phyloP scores from a whole-genome alignment of 2,888 invertebrate species.

The Camponotus fellah region DNA sequence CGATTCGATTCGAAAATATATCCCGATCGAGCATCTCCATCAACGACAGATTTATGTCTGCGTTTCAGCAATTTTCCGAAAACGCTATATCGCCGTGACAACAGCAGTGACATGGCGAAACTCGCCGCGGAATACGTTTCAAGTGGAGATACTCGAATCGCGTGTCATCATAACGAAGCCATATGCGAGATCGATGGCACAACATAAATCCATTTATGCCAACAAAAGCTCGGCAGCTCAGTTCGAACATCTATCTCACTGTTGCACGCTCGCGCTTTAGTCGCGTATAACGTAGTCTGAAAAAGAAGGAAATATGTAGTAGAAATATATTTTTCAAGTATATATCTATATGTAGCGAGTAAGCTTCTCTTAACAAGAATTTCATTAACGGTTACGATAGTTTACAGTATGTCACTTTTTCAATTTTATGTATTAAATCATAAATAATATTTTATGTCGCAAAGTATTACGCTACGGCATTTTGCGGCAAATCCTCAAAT shows the following conservation, averaged over 20 bases:
- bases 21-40: constrained; percentile 53
- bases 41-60: constrained; percentile 54
- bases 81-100: constrained; percentile 53
- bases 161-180: constrained; percentile 58
- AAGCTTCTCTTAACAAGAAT: constrained; percentile 37
- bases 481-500: neutral
- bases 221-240: constrained; percentile 54
- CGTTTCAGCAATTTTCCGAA: constrained; percentile 57
- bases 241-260: constrained; percentile 51
- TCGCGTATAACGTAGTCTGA: constrained; percentile 10
- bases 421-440: neutral
- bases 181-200: constrained; percentile 55
- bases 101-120: constrained; percentile 53
- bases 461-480: neutral
- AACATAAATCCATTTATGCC: constrained; percentile 57
- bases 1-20: constrained; percentile 44
- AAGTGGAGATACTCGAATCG: constrained; percentile 58
- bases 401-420: neutral
- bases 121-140: constrained; percentile 55
- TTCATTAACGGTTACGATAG: neutral
- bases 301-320: constrained; percentile 35
- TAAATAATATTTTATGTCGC: neutral
- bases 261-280: constrained; percentile 41
- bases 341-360: neutral
- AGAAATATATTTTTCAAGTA: constrained; percentile 36